Conservation (phyloP, 2,113 vertebrate species). For the Odontophorus gujanensis region DNA sequence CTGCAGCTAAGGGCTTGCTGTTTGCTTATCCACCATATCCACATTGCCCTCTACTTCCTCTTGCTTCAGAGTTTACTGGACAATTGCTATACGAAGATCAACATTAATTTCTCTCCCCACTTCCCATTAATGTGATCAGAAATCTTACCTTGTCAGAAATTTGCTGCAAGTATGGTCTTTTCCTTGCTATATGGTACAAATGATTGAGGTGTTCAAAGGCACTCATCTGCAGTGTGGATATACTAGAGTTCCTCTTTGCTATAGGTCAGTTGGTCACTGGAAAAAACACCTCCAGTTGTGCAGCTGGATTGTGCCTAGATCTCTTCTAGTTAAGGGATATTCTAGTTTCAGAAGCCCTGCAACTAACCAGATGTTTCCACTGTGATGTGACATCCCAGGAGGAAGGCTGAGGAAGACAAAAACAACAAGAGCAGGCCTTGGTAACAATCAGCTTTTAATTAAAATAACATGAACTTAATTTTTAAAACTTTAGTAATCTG, state of each 20-base stretch:
- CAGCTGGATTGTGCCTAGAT: background rate
- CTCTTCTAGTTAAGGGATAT: background rate
- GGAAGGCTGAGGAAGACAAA: background rate
- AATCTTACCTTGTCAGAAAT: background rate
- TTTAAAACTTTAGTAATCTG: background rate
- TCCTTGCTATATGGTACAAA: background rate
- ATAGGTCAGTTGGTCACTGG: background rate
- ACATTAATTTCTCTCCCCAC: background rate
- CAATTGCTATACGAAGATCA: background rate
- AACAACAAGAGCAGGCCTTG: background rate
- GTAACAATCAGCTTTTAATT: background rate
- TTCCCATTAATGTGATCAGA: background rate
- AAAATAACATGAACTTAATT: background rate
- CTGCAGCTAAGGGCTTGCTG: background rate
- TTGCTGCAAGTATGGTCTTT: rapidly evolving
- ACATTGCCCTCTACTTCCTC: background rate
- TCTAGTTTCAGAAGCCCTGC: background rate
- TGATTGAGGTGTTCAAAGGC: background rate
- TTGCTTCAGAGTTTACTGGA: background rate
- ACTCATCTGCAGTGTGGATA: background rate
- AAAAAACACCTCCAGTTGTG: background rate
- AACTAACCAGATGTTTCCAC: background rate
- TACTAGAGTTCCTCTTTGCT: background rate
- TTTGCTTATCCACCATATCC: background rate
- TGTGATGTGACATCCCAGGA: background rate